A percentile compares a stretch with the other conserved stretches of the same genome.
Conservation (phyloP, 2,888 invertebrate species). For the Gastrophysa polygoni region DNA sequence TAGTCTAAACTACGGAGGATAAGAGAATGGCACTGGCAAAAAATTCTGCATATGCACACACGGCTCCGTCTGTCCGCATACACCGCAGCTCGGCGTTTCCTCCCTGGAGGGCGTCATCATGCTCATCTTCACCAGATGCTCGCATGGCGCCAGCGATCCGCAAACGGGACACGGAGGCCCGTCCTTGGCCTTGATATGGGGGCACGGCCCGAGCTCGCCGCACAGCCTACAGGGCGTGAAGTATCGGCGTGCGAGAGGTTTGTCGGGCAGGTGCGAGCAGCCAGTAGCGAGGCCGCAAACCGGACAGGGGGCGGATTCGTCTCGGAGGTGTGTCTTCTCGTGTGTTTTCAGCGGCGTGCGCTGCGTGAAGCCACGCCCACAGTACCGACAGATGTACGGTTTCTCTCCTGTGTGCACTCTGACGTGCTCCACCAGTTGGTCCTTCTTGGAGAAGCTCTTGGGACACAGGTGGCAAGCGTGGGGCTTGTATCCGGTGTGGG, state of each 20-base stretch:
- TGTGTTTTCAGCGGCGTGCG: constrained; percentile 66
- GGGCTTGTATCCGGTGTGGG: constrained; percentile 60
- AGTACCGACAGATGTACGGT: constrained; percentile 49
- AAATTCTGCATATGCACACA: constrained; percentile 23
- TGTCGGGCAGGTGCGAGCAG: constrained; percentile 13
- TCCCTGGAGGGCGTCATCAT: constrained; percentile 24
- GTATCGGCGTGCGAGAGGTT: background rate
- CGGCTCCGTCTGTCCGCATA: constrained; percentile 24
- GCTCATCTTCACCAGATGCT: constrained; percentile 28
- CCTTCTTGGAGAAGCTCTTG: constrained; percentile 60
- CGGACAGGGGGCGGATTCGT: constrained; percentile 62
- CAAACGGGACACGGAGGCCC: constrained; percentile 22
- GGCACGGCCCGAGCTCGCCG: too few species aligned
- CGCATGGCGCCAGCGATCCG: constrained; percentile 21
- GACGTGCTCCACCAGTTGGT: constrained; percentile 55
- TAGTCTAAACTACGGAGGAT: constrained; percentile 11
- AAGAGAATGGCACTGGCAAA: constrained; percentile 20
- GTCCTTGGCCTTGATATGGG: too few species aligned
- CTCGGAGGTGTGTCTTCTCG: constrained; percentile 66
- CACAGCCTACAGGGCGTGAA: constrained; percentile 19
- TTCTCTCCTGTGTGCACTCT: constrained; percentile 54
- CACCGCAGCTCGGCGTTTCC: constrained; percentile 17
- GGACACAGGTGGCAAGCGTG: constrained; percentile 52
- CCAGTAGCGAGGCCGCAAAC: constrained; percentile 40
- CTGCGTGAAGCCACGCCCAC: constrained; percentile 58